A percentile compares a stretch with the other conserved stretches of the same genome.
These are phyloP conservation scores for Gortyna flavago DNA, from an alignment of 2,888 invertebrate genomes.

Conservation along the genomic window DNA sequence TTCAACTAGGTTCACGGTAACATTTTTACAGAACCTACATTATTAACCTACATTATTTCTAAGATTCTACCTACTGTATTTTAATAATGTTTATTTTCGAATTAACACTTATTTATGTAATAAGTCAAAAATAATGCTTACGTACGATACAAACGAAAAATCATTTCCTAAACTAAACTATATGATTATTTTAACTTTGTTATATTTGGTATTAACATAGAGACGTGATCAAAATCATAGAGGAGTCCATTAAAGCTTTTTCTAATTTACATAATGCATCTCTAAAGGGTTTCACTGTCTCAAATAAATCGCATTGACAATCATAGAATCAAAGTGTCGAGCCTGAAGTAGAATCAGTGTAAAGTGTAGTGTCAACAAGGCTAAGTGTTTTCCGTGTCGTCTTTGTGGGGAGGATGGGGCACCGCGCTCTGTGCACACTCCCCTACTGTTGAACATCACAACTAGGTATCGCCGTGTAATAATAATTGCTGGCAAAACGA, in stretches of 20 bases:
- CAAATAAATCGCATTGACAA: constrained; percentile 63
- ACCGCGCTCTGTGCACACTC: constrained; percentile 56
- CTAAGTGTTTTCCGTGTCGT: constrained; percentile 88
- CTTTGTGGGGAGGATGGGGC: constrained; percentile 81
- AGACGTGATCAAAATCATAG: no score
- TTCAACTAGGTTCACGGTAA: no score
- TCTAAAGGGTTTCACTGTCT: constrained; percentile 14
- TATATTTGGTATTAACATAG: no score
- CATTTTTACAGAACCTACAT: no score
- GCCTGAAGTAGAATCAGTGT: constrained; percentile 81
- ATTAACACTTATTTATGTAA: no score
- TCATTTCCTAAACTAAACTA: neutral
- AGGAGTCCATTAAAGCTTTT: constrained; percentile 41
- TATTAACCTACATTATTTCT: no score
- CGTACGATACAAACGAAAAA: neutral
- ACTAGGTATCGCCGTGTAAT: constrained; percentile 51
- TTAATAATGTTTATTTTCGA: no score
- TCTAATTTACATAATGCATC: constrained; percentile 54
- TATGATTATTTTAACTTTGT: neutral
- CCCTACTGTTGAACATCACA: constrained; percentile 37
- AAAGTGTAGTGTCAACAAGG: constrained; percentile 89
- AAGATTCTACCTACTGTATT: no score
- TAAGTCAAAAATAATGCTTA: neutral
- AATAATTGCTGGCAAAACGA: constrained; percentile 27
- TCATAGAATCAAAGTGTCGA: constrained; percentile 73